Evolutionary conservation across 2,797 vertebrate species (phyloP), one percentile per base, ranked within the genome.

Genomic region (Sebastes itinus): DNA sequence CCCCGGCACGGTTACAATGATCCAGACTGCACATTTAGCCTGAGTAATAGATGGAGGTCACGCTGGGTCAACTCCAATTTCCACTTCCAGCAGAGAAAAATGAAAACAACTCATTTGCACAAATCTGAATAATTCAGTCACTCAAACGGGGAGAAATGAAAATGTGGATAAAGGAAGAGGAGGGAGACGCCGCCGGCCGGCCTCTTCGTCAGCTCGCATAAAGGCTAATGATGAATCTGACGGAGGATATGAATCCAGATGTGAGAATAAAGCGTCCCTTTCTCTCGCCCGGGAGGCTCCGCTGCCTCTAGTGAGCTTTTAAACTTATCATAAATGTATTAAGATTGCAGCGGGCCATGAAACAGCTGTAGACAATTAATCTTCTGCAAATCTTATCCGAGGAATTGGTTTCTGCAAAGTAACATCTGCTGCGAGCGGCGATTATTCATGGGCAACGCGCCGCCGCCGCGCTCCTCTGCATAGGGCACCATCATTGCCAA

Each of bases 291-390:
- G 8, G 72, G 79, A 86, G 94, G 95, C 94, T 95, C 87, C 93
- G 96, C 95, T 96, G 96, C 96, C 97, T 97, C 97, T 93, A 91
- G 95, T 94, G 96, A 97, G 97, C 97, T 96, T 97, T 98, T 98
- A 98, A 98, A 99, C 98, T 97, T 97, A 98, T 99, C 98, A 99
- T 97, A 99, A 99, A 99, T 98, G 98, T 98, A 99, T 99, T 98
- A 99, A 98, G 98, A 99, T 99, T 97, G 97, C 97, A 96, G 96
- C 96, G 97, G 97, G 97, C 98, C 98, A 98, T 97, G 97, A 98
- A 99, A 99, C 98, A 99, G 98, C 97, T 99, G 98, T 97, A 99
- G 97, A 98, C 97, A 98, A 99, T 99, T 99, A 98, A 99, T 99
- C 98, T 99, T 97, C 97, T 95, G 97, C 97, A 97, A 97, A 98